Base-by-base conservation (phyloP, 2,888 invertebrate genomes). In the Ornithoptera alexandrae region DNA sequence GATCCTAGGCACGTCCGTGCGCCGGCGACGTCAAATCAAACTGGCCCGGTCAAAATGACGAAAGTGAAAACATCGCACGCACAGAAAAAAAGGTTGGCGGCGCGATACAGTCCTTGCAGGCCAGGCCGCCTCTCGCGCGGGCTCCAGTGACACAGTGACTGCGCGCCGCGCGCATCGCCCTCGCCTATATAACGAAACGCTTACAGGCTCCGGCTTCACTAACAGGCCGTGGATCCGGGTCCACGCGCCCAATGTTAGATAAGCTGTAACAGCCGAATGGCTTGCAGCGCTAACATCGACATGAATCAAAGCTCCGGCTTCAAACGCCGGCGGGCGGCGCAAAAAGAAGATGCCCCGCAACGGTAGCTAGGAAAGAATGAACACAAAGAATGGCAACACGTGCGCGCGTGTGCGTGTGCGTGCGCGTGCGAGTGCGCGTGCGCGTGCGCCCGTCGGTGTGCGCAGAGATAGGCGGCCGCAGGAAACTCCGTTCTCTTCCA, bases 401-500 rank as follows among this genome's bases (percentile, higher is more conserved):
- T 87, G 89, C 85, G 85, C 85, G 86, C 83, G 89, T 86, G 89
- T 88, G 90, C 86, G 90, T 89, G 86, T 86, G 84, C 88, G 87
- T 86, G 89, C 84, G 80, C 80, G 77, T 86, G 89, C 87, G 80
- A 80, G 77, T 86, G 89, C 87, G 81, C 81, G 87, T 87, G 90
- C 89, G 90, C 85, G 84, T 86, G 89, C 84, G 80, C 80, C 77
- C 85, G 89, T 87, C 81, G 81, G 87, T 87, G 90, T 89, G 90
- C 85, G 84, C 87, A 87, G 90, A 90, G 91, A 92, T 89, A 91
- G 91, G 90, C 88, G 88, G 89, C 82, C 92, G 91, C 93, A 93
- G 93, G 93, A 93, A 93, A 92, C 92, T 88, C 92, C 93, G 91
- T 92, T 93, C 93, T 93, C 93, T 93, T 93, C 92, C 92, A 93